A percentile compares a stretch with the other conserved stretches of the same genome.
These are phyloP conservation scores for Amblyraja radiata DNA, from an alignment of 2,797 vertebrate species.

Conservation along the genomic window DNA sequence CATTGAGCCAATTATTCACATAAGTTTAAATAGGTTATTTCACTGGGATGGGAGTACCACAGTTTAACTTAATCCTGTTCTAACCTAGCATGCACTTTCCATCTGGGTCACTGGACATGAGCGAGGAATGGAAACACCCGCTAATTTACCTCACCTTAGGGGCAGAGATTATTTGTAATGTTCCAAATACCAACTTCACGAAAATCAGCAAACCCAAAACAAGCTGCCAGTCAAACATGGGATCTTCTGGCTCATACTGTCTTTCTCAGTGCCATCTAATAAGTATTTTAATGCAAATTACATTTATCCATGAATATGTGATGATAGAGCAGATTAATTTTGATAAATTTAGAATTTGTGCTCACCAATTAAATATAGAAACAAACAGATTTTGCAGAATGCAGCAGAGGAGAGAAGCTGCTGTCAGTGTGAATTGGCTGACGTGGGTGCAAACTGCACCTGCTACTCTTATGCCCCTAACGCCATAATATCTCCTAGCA, in stretches of 20 bases:
- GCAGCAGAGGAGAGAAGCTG: conserved; percentile 22
- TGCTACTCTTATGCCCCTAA: conserved; percentile 14
- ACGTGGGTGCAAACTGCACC: conserved; percentile 5
- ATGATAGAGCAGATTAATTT: not conserved
- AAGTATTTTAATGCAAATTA: not conserved
- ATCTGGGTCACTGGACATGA: not conserved
- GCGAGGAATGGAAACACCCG: not conserved
- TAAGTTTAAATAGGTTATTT: not conserved
- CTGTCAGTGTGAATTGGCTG: conserved; percentile 20
- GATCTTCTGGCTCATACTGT: not conserved
- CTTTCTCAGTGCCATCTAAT: not conserved
- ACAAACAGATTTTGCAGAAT: not conserved
- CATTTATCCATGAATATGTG: not conserved
- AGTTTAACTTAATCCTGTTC: not conserved
- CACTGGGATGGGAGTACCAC: not conserved
- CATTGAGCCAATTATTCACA: not conserved
- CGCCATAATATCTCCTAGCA: conserved; percentile 13
- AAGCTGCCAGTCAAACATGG: not conserved
- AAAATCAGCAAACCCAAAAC: not conserved
- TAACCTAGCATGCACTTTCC: not conserved
- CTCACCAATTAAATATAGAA: conserved; percentile 32
- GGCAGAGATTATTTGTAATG: not conserved
- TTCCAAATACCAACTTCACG: not conserved
- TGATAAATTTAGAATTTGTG: not conserved
- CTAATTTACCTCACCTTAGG: not conserved